phyloP scores from a whole-genome alignment of 2,113 vertebrate species.

The Regulus satrapa region DNA sequence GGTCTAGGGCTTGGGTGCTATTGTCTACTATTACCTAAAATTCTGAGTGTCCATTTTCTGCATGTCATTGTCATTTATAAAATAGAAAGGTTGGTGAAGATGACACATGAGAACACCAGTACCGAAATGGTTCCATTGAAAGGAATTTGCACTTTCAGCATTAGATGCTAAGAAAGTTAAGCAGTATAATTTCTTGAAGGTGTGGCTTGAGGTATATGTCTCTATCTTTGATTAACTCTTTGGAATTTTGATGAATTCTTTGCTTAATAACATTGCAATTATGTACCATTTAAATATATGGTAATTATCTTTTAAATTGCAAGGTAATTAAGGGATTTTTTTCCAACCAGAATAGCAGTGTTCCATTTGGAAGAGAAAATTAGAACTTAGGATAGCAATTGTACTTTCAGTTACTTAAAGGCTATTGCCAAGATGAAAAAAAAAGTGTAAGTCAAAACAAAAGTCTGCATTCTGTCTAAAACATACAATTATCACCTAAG shows the following conservation, averaged over 20 bases:
- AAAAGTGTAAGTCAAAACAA: background rate
- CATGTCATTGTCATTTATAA: background rate
- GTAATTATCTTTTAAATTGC: slow-evolving; percentile 61
- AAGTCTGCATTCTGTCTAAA: background rate
- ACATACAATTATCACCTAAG: background rate
- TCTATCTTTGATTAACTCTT: slow-evolving; percentile 4
- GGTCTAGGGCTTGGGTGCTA: background rate
- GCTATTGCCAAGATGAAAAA: background rate
- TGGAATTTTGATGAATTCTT: slow-evolving; percentile 45
- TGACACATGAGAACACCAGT: background rate
- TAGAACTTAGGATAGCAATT: slow-evolving; percentile 28
- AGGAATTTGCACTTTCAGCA: slow-evolving; percentile 4
- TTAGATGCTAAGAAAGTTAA: background rate
- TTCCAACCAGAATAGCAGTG: slow-evolving; percentile 11
- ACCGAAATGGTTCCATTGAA: background rate
- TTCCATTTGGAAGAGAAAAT: slow-evolving; percentile 34
- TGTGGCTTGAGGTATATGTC: background rate
- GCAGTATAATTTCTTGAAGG: background rate
- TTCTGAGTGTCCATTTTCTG: background rate
- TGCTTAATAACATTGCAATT: slow-evolving; percentile 59
- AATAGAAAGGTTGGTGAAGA: background rate
- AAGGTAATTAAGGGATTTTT: slow-evolving; percentile 55
- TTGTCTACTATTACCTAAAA: background rate
- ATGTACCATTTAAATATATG: slow-evolving; percentile 24
- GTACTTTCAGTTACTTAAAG: background rate